These are phyloP conservation scores for Megalopta genalis DNA, from an alignment of 1,140 invertebrate species.

Conservation along the genomic window DNA sequence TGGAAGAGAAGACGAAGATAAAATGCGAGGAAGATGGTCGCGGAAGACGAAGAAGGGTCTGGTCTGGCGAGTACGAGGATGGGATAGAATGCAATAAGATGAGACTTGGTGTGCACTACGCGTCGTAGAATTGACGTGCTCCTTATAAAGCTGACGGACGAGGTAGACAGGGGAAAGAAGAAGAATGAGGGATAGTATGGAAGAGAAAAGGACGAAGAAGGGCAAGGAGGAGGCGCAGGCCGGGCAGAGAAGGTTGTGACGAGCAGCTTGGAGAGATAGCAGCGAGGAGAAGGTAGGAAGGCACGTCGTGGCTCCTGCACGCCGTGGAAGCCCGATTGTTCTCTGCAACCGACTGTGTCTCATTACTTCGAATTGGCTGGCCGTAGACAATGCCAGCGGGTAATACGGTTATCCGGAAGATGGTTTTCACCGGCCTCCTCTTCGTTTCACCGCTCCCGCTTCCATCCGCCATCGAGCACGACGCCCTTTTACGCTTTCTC, in stretches of 20 bases:
- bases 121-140: conserved; percentile 68
- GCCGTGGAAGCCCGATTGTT: conserved; percentile 72
- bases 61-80: conserved; percentile 1
- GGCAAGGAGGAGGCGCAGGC: neutral
- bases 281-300: conserved; percentile 55
- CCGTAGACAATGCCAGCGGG: conserved; percentile 74
- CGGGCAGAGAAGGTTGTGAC: conserved; percentile 51
- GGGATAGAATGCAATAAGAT: conserved; percentile 47
- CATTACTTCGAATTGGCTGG: conserved; percentile 78
- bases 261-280: conserved; percentile 44
- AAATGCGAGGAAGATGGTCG: conserved; percentile 4
- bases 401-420: conserved; percentile 75
- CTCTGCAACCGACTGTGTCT: conserved; percentile 74
- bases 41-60: neutral
- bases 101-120: conserved; percentile 60
- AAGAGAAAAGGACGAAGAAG: neutral
- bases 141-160: conserved; percentile 63
- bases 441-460: conserved; percentile 41
- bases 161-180: conserved; percentile 18
- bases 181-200: neutral
- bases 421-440: conserved; percentile 64
- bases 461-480: conserved; percentile 5
- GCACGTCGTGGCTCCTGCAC: conserved; percentile 63
- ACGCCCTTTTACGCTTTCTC: conserved; percentile 51
- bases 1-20: neutral